Base-by-base conservation (phyloP, 2,113 vertebrate species). In the Ammodytes marinus region DNA sequence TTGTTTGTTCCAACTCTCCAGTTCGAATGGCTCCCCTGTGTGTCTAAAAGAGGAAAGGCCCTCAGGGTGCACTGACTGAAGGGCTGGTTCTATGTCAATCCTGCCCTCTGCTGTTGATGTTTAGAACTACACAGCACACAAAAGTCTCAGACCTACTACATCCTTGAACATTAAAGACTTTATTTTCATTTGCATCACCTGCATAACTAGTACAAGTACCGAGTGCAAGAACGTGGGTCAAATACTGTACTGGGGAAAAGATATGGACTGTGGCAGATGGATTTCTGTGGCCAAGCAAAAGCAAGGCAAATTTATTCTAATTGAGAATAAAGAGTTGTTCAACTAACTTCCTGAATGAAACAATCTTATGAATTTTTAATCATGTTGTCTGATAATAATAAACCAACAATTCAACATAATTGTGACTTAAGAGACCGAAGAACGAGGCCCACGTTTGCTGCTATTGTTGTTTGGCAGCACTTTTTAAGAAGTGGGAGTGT, bases 81-180 rank as follows among this genome's bases (percentile, higher is more conserved):
- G 37, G 12, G 12, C 47, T 12, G 5, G 52, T n/a, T 75, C 1
- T 50, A 1, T n/a, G 45, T 69, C 27, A 57, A 52, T 11, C 10
- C 63, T 77, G 73, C 86, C 85, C 75, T 73, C 84, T 89, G 83
- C 69, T 90, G 86, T 6, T 69, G 1, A 50, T 53, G 2, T 42
- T 35, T 13, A 39, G n/a, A 69, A 86, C 35, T 68, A 37, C 77
- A 87, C 45, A 79, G 13, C 46, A 58, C 14, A 57, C 2, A 50
- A 2, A 46, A 52, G 45, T 59, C 52, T 17, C 40, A 46, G 5
- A 67, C 0, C 2, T 1, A 39, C 1, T 4, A 46, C 17, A 35
- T 45, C 27, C 58, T 17, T 42, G 7, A 60, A 60, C n/a, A 3
- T 75, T 15, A 55, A 5, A 37, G 50, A 46, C 42, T 74, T 66